A percentile compares a stretch with the other conserved stretches of the same genome.
Evolutionary conservation across 30 jellyfish, hydroid and myxozoan genomes (phyloP).

Genomic region (Sanderia malayensis): DNA sequence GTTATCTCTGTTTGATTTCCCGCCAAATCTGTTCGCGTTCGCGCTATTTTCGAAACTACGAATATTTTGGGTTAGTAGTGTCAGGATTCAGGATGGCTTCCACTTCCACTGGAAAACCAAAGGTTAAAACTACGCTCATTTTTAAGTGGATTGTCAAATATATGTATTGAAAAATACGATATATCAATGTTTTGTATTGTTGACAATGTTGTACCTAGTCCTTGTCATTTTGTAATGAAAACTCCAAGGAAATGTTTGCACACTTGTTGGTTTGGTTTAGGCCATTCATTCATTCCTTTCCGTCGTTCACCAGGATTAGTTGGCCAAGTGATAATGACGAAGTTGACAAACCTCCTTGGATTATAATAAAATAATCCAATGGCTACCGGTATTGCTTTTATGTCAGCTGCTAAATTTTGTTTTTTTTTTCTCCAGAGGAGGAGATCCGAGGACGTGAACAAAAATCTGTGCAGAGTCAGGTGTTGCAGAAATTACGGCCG

Average conservation of each 20-base stretch:
- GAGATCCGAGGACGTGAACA: neutral
- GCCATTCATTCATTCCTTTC: constrained; percentile 1
- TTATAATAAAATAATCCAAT: neutral
- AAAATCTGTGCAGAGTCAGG: neutral
- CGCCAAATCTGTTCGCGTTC: constrained; percentile 1
- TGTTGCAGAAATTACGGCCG: neutral
- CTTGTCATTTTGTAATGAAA: neutral
- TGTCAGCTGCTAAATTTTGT: neutral
- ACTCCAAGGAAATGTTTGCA: neutral
- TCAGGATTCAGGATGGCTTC: constrained; percentile 1
- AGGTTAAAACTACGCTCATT: neutral
- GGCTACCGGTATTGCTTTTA: neutral
- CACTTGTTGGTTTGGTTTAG: neutral
- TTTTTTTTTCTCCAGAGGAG: neutral
- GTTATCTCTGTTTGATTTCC: neutral
- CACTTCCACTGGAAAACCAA: constrained; percentile 1
- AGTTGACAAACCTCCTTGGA: neutral
- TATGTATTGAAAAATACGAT: neutral
- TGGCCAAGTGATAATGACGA: neutral
- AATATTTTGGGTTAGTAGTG: neutral
- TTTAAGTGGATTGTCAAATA: neutral
- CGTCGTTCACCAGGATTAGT: neutral
- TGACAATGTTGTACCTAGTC: neutral
- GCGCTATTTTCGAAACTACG: neutral
- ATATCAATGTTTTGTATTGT: neutral